Percentiles rank a stretch among this genome's conserved stretches.
phyloP scores from a whole-genome alignment of 2,888 invertebrate genomes.

The Notodonta dromedarius region DNA sequence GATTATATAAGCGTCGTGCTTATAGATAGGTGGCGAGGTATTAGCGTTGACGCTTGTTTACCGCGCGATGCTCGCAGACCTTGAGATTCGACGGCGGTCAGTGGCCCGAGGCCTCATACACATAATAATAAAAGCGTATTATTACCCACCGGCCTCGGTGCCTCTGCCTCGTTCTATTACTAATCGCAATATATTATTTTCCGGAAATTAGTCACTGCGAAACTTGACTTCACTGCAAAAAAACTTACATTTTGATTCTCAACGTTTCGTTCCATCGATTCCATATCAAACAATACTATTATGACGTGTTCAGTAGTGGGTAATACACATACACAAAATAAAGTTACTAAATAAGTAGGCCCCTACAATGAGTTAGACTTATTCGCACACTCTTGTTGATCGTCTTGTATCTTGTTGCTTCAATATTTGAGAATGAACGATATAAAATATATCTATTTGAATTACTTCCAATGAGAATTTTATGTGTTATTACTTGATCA shows the following conservation, averaged over 20 bases:
- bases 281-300: neutral
- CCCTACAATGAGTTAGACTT: neutral
- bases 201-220: slow-evolving; percentile 55
- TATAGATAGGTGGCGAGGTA: slow-evolving; percentile 11
- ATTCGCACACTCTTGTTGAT: neutral
- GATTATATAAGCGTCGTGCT: neutral
- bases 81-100: slow-evolving; percentile 82
- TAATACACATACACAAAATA: neutral
- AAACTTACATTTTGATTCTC: neutral
- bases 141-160: slow-evolving; percentile 58
- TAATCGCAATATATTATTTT: slow-evolving; percentile 49
- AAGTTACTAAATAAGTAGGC: neutral
- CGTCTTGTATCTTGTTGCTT: neutral
- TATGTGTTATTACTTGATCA: too few species aligned
- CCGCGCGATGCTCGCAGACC: slow-evolving; percentile 75
- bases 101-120: slow-evolving; percentile 70
- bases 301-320: neutral
- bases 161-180: slow-evolving; percentile 48
- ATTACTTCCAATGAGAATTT: too few species aligned
- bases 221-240: slow-evolving; percentile 10
- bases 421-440: neutral
- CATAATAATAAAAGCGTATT: slow-evolving; percentile 61
- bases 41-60: slow-evolving; percentile 72
- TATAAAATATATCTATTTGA: neutral
- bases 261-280: neutral